Evolutionary conservation across 2,113 vertebrate genomes (phyloP).

Genomic region (Eclectus roratus): DNA sequence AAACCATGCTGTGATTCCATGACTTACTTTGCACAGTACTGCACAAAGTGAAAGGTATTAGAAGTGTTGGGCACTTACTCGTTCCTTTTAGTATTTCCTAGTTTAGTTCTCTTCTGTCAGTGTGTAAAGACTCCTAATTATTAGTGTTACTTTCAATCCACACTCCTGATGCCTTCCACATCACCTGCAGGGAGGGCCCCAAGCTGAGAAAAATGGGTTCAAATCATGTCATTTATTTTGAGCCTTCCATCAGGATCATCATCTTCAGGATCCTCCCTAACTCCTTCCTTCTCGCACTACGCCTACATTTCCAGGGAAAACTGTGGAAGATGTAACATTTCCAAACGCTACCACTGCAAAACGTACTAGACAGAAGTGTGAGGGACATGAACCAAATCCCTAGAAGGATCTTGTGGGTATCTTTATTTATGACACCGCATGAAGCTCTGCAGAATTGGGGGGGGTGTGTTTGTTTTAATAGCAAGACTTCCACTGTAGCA

Average conservation of each 20-base stretch:
- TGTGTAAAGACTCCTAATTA: not conserved
- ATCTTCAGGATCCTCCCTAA: not conserved
- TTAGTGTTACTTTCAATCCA: not conserved
- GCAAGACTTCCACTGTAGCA: not conserved
- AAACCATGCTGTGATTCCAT: not conserved
- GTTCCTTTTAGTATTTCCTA: not conserved
- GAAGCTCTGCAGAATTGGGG: not conserved
- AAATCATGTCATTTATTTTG: not conserved
- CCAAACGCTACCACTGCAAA: slow-evolving; percentile 9
- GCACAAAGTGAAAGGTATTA: not conserved
- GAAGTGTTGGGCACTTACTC: not conserved
- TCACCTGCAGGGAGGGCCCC: not conserved
- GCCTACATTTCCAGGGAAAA: not conserved
- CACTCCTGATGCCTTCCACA: not conserved
- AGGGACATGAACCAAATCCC: slow-evolving; percentile 5
- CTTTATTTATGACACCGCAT: not conserved
- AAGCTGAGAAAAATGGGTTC: not conserved
- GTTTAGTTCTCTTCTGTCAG: not conserved
- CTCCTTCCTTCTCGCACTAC: slow-evolving; percentile 21
- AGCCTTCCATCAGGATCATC: not conserved
- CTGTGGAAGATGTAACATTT: not conserved
- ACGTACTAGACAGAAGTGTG: not conserved
- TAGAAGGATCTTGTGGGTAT: not conserved
- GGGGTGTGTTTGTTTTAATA: not conserved
- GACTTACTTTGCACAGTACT: not conserved